Conservation (phyloP, 2,113 vertebrate species). For the Lepus timidus region DNA sequence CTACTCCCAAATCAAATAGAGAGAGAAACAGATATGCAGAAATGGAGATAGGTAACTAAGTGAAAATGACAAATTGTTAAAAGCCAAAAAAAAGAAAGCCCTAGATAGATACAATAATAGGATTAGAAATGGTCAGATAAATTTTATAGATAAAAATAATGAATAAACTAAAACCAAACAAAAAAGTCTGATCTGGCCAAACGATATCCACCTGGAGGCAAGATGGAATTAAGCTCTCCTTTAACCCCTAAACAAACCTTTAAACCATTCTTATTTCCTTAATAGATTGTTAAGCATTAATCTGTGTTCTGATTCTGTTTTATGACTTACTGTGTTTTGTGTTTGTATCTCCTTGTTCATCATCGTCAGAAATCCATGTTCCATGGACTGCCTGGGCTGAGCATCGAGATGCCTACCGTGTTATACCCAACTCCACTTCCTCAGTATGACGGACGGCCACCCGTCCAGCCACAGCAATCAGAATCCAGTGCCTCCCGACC, state of each 20-base stretch:
- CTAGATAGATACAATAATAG: slow-evolving; percentile 12
- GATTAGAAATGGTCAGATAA: neutral
- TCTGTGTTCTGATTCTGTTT: slow-evolving; percentile 16
- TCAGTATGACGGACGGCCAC: slow-evolving; percentile 92
- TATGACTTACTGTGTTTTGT: neutral
- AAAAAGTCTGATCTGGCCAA: neutral
- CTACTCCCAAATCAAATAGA: slow-evolving; percentile 1
- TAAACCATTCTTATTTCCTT: neutral
- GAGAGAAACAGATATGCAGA: neutral
- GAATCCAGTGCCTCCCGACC: slow-evolving; percentile 85
- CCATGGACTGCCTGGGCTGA: slow-evolving; percentile 94
- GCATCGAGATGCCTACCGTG: slow-evolving; percentile 92
- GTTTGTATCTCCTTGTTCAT: slow-evolving; percentile 10
- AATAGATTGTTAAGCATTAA: neutral
- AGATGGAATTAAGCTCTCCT: slow-evolving; percentile 11
- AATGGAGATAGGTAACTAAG: neutral
- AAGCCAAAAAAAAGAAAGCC: neutral
- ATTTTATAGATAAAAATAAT: neutral
- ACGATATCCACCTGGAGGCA: neutral
- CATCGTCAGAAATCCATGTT: slow-evolving; percentile 95
- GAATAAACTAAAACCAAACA: neutral
- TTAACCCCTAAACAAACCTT: neutral
- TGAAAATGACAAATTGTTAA: neutral
- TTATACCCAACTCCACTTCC: slow-evolving; percentile 95
- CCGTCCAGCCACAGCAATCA: slow-evolving; percentile 85